These are phyloP conservation scores for Trichopria drosophilae DNA, from an alignment of 2,888 invertebrate species.

Conservation along the genomic window DNA sequence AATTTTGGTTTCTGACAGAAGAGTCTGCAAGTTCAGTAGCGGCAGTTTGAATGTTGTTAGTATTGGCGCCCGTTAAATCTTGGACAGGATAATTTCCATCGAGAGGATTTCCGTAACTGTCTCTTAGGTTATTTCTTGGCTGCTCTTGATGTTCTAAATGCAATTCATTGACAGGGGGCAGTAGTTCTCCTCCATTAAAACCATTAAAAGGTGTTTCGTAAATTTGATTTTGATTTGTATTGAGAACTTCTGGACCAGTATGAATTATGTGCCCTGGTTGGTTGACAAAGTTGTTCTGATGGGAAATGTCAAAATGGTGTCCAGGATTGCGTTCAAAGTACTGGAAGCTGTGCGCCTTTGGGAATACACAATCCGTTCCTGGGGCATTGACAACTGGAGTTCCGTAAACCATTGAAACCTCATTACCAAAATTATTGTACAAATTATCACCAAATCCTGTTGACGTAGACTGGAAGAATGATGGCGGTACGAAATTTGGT, in stretches of 20 bases:
- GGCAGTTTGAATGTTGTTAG: conserved; percentile 30
- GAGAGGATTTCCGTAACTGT: conserved; percentile 53
- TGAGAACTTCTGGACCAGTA: no score
- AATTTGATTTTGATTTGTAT: no score
- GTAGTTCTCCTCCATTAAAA: no score
- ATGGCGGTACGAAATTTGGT: conserved; percentile 51
- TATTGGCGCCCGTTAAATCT: conserved; percentile 22
- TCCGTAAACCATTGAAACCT: conserved; percentile 45
- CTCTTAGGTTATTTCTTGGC: conserved; percentile 43
- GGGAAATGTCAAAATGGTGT: conserved; percentile 11
- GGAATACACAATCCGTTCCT: conserved; percentile 36
- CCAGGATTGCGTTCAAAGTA: conserved; percentile 23
- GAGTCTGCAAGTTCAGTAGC: conserved; percentile 28
- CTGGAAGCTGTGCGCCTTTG: conserved; percentile 31
- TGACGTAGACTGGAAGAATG: conserved; percentile 43
- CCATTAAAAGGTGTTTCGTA: no score
- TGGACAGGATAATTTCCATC: conserved; percentile 32
- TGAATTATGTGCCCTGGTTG: no score
- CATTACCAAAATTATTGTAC: conserved; percentile 42
- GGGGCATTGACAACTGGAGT: conserved; percentile 40
- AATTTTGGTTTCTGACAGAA: conserved; percentile 32
- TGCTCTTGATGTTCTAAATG: conserved; percentile 45
- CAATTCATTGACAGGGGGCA: conserved; percentile 43
- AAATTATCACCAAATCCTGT: conserved; percentile 46
- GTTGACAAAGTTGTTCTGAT: conserved; percentile 20